phyloP scores from a whole-genome alignment of 2,888 invertebrate genomes.

The Dimorphilus gyrociliatus region DNA sequence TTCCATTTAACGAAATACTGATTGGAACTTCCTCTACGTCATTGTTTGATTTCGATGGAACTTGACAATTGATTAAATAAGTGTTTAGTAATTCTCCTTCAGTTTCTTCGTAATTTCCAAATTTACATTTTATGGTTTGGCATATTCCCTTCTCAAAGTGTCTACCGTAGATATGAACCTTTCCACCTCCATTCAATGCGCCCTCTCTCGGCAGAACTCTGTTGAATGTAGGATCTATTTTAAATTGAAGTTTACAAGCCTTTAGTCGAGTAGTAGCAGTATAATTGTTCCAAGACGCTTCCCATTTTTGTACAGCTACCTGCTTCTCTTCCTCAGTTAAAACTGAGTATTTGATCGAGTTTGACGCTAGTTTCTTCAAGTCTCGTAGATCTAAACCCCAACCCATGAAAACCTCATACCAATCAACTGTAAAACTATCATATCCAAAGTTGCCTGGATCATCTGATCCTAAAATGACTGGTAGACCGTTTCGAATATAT shows the following conservation, averaged over 20 bases:
- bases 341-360: slow-evolving; percentile 12
- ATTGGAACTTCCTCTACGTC: too few relatives aligned
- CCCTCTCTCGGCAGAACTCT: slow-evolving; percentile 9
- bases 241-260: too few relatives aligned
- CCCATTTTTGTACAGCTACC: slow-evolving; percentile 11
- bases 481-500: slow-evolving; percentile 10
- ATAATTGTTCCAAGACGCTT: slow-evolving; percentile 10
- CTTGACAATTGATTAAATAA: slow-evolving; percentile 8
- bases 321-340: slow-evolving; percentile 7
- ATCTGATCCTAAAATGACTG: slow-evolving; percentile 13
- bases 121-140: slow-evolving; percentile 7
- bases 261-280: slow-evolving; percentile 6
- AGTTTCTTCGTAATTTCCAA: slow-evolving; percentile 5
- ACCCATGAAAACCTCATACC: slow-evolving; percentile 14
- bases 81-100: slow-evolving; percentile 6
- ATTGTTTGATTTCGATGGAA: too few relatives aligned
- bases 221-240: slow-evolving; percentile 2
- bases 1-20: too few relatives aligned
- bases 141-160: slow-evolving; percentile 11
- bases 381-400: slow-evolving; percentile 15
- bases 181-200: slow-evolving; percentile 5
- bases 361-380: slow-evolving; percentile 11
- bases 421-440: slow-evolving; percentile 14
- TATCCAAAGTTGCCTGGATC: slow-evolving; percentile 17
- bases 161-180: slow-evolving; percentile 11